These are phyloP conservation scores for Pempheris klunzingeri DNA, from an alignment of 2,797 vertebrate genomes.

Conservation along the genomic window DNA sequence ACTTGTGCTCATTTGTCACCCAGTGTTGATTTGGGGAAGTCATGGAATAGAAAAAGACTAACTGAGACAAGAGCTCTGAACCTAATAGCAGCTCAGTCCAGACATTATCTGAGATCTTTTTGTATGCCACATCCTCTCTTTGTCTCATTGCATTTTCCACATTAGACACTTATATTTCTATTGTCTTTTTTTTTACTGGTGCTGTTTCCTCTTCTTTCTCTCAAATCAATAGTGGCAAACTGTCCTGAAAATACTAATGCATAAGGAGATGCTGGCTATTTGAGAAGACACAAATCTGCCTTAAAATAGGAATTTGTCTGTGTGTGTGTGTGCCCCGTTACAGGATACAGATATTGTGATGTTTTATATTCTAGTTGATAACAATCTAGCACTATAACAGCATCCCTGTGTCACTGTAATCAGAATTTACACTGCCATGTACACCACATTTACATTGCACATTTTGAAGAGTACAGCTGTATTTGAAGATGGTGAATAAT, in stretches of 20 bases:
- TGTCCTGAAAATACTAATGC: conserved; percentile 68
- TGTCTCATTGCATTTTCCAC: conserved; percentile 57
- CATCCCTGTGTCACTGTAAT: conserved; percentile 25
- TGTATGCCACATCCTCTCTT: conserved; percentile 58
- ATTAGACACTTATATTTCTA: conserved; percentile 55
- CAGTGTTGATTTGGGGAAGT: conserved; percentile 30
- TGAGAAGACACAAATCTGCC: conserved; percentile 36
- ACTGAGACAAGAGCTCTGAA: conserved; percentile 46
- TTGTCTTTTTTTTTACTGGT: conserved; percentile 46
- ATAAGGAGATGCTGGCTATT: conserved; percentile 39
- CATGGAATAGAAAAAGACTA: conserved; percentile 39
- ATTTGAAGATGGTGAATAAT: conserved; percentile 60
- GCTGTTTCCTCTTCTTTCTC: conserved; percentile 49
- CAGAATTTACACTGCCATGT: conserved; percentile 19
- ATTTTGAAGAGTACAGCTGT: conserved; percentile 36
- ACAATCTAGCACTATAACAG: conserved; percentile 13
- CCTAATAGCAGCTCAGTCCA: conserved; percentile 47
- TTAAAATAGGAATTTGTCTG: conserved; percentile 33
- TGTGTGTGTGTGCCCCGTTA: not conserved
- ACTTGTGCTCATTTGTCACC: conserved; percentile 42
- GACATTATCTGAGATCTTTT: conserved; percentile 64
- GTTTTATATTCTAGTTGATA: conserved; percentile 42
- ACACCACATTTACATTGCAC: conserved; percentile 39
- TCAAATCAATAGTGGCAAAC: conserved; percentile 64
- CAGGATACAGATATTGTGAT: conserved; percentile 3